A percentile compares a stretch with the other conserved stretches of the same genome.
Evolutionary conservation across 2,888 invertebrate species (phyloP).

Genomic region (Aleiodes alternator): DNA sequence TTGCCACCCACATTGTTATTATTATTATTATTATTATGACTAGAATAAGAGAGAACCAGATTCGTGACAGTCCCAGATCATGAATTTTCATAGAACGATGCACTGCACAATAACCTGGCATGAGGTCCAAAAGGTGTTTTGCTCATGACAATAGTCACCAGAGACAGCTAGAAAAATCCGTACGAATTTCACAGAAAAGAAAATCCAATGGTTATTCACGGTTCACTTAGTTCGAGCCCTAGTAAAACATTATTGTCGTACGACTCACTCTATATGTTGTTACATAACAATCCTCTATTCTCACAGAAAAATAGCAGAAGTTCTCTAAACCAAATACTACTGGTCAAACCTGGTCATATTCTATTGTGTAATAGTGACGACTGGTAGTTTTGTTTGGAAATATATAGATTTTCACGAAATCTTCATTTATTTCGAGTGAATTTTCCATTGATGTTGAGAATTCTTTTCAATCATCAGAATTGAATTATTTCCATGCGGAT

Average conservation of each 20-base stretch:
- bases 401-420: constrained; percentile 27
- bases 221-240: constrained; percentile 74
- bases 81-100: constrained; percentile 61
- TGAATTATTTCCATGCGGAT: too few relatives aligned
- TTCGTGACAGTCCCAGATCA: constrained; percentile 48
- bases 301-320: neutral
- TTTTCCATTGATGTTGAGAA: neutral
- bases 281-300: constrained; percentile 29
- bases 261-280: constrained; percentile 66
- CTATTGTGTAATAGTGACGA: constrained; percentile 17
- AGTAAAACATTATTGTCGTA: constrained; percentile 72
- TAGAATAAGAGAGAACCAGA: constrained; percentile 56
- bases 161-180: constrained; percentile 55
- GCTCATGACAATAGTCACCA: constrained; percentile 57
- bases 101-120: constrained; percentile 72
- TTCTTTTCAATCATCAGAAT: too few relatives aligned
- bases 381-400: constrained; percentile 47
- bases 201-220: constrained; percentile 63
- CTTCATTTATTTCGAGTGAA: constrained; percentile 58
- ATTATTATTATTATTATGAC: constrained; percentile 46
- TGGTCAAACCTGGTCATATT: constrained; percentile 10
- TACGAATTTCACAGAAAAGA: constrained; percentile 52
- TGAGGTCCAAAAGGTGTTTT: constrained; percentile 71
- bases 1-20: constrained; percentile 68
- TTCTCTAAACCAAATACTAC: constrained; percentile 9